A percentile compares a stretch with the other conserved stretches of the same genome.
Evolutionary conservation across 2,113 vertebrate species (phyloP).

Genomic region (Melanerpes formicivorus): DNA sequence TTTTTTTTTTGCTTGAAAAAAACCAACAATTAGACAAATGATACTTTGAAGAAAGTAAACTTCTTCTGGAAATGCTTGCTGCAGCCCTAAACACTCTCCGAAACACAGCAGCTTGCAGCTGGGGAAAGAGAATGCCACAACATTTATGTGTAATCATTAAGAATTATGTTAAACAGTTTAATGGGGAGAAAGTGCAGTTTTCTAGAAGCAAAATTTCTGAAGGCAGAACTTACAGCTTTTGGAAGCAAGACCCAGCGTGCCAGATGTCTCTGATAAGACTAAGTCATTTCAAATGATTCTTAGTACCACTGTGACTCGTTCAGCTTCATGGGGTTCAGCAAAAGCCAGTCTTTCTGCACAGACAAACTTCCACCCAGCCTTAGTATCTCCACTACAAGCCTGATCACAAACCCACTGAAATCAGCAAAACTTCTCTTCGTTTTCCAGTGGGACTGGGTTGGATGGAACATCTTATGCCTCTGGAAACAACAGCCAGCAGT

Average conservation of each 20-base stretch:
- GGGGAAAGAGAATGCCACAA: conserved; percentile 1
- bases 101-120: conserved; percentile 24
- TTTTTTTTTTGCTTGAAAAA: neutral
- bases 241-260: neutral
- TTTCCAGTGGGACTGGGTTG: neutral
- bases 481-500: neutral
- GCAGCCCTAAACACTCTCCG: conserved; percentile 13
- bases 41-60: conserved; percentile 32
- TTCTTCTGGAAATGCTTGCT: conserved; percentile 2
- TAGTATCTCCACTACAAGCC: neutral
- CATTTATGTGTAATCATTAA: neutral
- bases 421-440: neutral
- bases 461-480: neutral
- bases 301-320: neutral
- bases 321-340: neutral
- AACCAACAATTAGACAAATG: conserved; percentile 27
- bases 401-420: neutral
- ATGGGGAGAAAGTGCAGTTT: conserved; percentile 6
- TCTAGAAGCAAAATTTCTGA: neutral
- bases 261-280: conserved; percentile 7
- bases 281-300: neutral
- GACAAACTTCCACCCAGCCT: neutral
- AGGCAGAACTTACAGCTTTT: neutral
- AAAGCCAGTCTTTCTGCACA: neutral
- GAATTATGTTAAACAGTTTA: conserved; percentile 23